Evolutionary conservation across 2,797 vertebrate species (phyloP), one percentile per base, ranked within the genome.

Genomic region (Chanos chanos): DNA sequence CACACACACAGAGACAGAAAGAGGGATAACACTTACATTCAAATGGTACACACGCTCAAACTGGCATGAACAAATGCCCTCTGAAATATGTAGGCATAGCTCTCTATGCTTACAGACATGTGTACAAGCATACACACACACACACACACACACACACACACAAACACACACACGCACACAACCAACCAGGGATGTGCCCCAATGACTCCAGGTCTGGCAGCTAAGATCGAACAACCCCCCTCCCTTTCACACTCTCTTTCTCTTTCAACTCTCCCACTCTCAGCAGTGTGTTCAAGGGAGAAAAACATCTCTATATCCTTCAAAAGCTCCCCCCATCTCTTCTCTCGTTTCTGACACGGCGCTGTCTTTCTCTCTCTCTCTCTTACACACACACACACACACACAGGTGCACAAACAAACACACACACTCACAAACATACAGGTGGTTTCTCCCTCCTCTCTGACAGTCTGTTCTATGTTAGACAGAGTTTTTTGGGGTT

Each of bases 361-460:
- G 8, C 3, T 10, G 8, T 41, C 47, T 19, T 47, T 18, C 10
- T 3, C 48, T 18, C 30, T 4, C 25, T 21, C 16, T 22, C 25
- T 10, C 24, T 19, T 44, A 15, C 13, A 12, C 8, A 10, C 30
- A 18, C 12, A 12, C 8, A 36, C 27, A 30, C 30, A 15, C 40
- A 10, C 40, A 19, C 21, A 30, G 30, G 3, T 43, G 41, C 9
- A 34, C 21, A 36, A 15, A 36, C 25, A 57, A 7, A 7, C 24
- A 28, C 47, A 19, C 51, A 25, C 39, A 30, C 41, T 18, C 21
- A n/a, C 55, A 33, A 16, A 33, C 55, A 30, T 12, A 25, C 30
- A 28, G 7, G 2, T 7, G 28, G 6, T 61, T 73, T 59, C 77
- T 40, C 70, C 34, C 28, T 80, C 76, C 73, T 71, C 59, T 61